Base-by-base conservation (phyloP, 1,140 invertebrate genomes). In the Dreissena polymorpha region DNA sequence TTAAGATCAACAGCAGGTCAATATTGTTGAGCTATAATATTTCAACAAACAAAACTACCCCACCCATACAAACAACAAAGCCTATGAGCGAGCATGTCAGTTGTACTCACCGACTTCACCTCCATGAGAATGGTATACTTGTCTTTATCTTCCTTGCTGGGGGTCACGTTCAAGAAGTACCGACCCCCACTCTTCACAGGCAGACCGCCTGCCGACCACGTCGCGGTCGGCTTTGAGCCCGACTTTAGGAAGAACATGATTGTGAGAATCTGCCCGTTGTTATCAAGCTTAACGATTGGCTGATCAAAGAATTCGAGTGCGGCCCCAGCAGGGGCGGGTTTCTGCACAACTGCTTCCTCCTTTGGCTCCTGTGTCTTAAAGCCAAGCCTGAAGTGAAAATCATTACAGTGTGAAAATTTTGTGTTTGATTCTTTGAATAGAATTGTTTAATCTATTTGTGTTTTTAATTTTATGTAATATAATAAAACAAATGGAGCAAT, bases 231-330 rank as follows among this genome's bases (percentile, higher is more conserved):
- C 63, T 87, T 90, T 1, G 81, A 74, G 16, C 86, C 65, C 12
- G 86, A 86, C 27, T 73, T 63, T 10, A 92, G 77, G 51, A 86
- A 87, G 68, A 90, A 86, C 57, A 88, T 87, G 21, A 92, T 88
- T 14, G 90, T 72, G 10, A 91, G 87, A 21, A 80, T 76, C 21
- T 86, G 86, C 8, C 92, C 92, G 91, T 96, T 97, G 93, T 99
- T 98, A 93, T 99, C 99, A 88, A 98, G 97, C 94, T 99, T 98
- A 92, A 99, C 99, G 93, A 96, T 95, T 63, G 98, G 98, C 94
- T 99, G 99, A 92, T 98, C 98, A 89, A 98, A 95, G 93, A 99
- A 98, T 65, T 97, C 97, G 70, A 98, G 98, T 84, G 97, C 96
- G 93, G 85, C 81, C 25, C 83, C 85, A 49, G 74, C 63, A 18